phyloP scores from a whole-genome alignment of 2,888 invertebrate species.

The Anoplius nigerrimus region DNA sequence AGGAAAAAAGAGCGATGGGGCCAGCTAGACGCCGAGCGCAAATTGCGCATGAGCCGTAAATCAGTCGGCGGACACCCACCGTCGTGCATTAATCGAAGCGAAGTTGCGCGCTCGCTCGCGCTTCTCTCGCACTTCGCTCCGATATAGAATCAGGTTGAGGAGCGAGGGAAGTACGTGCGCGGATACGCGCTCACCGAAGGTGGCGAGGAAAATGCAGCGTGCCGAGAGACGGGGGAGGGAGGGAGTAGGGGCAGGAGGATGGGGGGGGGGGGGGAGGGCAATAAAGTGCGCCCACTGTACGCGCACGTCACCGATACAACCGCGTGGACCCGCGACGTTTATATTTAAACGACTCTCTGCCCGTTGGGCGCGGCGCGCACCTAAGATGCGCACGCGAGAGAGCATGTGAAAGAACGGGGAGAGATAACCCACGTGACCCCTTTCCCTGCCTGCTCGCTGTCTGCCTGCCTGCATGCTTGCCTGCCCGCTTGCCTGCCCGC shows the following conservation, averaged over 20 bases:
- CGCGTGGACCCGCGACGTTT: slow-evolving; percentile 27
- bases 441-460: slow-evolving; percentile 12
- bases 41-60: too few relatives aligned
- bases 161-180: too few relatives aligned
- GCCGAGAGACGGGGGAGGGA: slow-evolving; percentile 25
- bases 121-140: too few relatives aligned
- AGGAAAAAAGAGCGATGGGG: not conserved
- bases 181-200: too few relatives aligned
- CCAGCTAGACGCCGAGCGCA: not conserved
- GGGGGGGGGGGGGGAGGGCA: not conserved
- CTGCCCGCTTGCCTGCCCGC: not conserved
- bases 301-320: not conserved
- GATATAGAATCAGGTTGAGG: too few relatives aligned
- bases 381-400: slow-evolving; percentile 57
- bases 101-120: too few relatives aligned
- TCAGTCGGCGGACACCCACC: too few relatives aligned
- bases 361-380: slow-evolving; percentile 54
- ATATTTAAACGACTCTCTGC: slow-evolving; percentile 41
- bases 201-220: not conserved
- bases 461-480: not conserved
- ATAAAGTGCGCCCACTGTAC: too few relatives aligned
- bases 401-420: slow-evolving; percentile 51
- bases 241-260: not conserved
- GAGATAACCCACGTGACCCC: slow-evolving; percentile 68
- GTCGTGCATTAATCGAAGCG: too few relatives aligned